phyloP scores from a whole-genome alignment of 2,113 vertebrate species.

The Pedionomus torquatus region DNA sequence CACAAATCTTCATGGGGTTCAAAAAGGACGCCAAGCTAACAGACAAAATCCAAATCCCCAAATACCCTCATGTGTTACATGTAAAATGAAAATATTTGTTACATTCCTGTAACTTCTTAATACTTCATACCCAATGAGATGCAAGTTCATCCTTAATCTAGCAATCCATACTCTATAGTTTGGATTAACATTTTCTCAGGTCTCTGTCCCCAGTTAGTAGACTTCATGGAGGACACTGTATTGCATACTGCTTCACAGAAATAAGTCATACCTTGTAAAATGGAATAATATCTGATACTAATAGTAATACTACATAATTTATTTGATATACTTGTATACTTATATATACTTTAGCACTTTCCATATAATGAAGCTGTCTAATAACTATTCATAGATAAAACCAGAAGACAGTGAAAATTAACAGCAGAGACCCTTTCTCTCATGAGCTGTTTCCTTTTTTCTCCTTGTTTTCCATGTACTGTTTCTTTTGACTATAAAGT shows the following conservation, averaged over 20 bases:
- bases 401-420: background rate
- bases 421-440: background rate
- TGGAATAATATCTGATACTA: background rate
- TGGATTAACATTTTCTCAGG: background rate
- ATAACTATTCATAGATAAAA: background rate
- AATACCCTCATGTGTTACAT: accelerated
- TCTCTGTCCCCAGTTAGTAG: background rate
- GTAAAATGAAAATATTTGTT: background rate
- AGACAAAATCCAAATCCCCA: background rate
- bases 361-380: background rate
- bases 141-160: background rate
- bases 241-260: background rate
- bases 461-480: background rate
- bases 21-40: background rate
- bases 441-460: background rate
- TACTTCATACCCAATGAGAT: background rate
- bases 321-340: background rate
- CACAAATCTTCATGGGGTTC: background rate
- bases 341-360: background rate
- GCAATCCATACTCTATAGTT: background rate
- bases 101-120: background rate
- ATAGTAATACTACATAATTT: background rate
- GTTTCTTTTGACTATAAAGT: background rate
- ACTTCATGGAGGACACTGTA: background rate
- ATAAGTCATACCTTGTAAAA: background rate